Percentiles rank a stretch among this genome's conserved stretches.
These are phyloP conservation scores for Apamea crenata DNA, from an alignment of 2,888 invertebrate genomes.

Conservation along the genomic window DNA sequence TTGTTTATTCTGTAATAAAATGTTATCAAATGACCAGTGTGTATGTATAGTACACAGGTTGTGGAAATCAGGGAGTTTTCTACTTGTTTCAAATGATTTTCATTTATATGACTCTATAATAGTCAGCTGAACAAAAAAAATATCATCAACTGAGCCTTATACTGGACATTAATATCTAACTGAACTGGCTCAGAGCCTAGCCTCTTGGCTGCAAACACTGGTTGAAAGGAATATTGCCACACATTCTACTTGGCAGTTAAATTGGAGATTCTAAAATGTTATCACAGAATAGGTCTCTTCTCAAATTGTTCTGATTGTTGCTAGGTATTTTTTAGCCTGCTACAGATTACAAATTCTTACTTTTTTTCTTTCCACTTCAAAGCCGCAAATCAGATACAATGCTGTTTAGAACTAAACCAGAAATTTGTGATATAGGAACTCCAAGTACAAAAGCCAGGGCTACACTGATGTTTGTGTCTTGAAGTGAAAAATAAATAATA, in stretches of 20 bases:
- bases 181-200: background rate
- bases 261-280: background rate
- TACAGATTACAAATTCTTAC: background rate
- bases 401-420: background rate
- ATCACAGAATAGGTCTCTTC: background rate
- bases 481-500: no score
- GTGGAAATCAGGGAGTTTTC: background rate
- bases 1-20: constrained; percentile 15
- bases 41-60: background rate
- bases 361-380: no score
- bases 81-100: background rate
- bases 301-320: background rate
- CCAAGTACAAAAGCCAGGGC: background rate
- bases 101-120: background rate
- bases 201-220: background rate
- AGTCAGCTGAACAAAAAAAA: background rate
- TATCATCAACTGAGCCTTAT: background rate
- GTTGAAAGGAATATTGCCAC: background rate
- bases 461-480: background rate
- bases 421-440: background rate
- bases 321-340: background rate
- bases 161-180: background rate
- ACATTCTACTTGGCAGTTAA: background rate
- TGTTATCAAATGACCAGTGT: background rate
- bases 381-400: background rate